Percentiles rank a stretch among this genome's conserved stretches.
Conservation (phyloP, 1,140 invertebrate genomes). For the Atta colombica region DNA sequence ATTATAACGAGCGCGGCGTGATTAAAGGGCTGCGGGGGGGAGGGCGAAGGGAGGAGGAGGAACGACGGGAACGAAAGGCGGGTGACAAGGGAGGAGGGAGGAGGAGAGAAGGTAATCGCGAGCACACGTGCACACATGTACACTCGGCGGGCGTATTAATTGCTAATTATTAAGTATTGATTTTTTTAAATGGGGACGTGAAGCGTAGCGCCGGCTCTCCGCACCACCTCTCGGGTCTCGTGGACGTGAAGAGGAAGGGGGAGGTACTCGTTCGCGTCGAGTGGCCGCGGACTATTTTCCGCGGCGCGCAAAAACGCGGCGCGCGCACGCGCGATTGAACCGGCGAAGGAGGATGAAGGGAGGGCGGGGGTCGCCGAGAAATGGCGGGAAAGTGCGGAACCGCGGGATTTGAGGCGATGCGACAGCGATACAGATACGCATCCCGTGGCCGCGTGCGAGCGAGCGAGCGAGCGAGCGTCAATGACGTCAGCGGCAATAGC, state of each 20-base stretch:
- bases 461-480: no score
- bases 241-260: constrained; percentile 10
- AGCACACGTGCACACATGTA: constrained; percentile 29
- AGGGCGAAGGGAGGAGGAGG: neutral
- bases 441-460: no score
- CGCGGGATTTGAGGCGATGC: neutral
- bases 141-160: constrained; percentile 79
- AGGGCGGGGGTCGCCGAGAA: neutral
- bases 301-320: constrained; percentile 71
- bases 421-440: neutral
- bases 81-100: no score
- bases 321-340: constrained; percentile 48
- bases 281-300: constrained; percentile 78
- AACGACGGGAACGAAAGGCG: neutral
- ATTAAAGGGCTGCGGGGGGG: constrained; percentile 24
- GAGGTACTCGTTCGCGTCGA: constrained; percentile 71
- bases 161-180: constrained; percentile 87
- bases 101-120: neutral
- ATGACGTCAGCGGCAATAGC: no score
- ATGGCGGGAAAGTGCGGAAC: constrained; percentile 68
- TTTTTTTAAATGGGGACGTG: constrained; percentile 84
- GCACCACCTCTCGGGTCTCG: neutral
- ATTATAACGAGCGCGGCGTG: constrained; percentile 42
- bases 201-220: constrained; percentile 65
- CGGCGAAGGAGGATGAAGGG: neutral